Base-by-base conservation (phyloP, 2,888 invertebrate genomes). In the Alentia gelatinosa region DNA sequence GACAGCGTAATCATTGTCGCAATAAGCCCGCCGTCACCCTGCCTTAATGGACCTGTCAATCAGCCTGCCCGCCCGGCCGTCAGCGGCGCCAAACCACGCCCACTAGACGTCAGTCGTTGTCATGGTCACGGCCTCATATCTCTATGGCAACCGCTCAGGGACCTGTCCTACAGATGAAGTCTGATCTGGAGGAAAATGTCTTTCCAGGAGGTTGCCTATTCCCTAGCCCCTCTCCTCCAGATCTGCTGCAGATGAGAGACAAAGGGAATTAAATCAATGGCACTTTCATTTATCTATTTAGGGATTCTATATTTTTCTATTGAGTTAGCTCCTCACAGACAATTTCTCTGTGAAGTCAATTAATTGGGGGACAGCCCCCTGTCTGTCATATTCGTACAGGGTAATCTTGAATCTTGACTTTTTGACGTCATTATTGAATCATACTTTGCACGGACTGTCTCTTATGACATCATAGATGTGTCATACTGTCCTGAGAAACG, bases 11-110 rank as follows among this genome's bases (percentile, higher is more conserved):
- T 86, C 86, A 86, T 86, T 47, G 86, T 50, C 33, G 33, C 86
- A 86, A 47, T 86, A 86, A 86, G 86, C 86, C 30, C 47, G 12
- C n/a, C 26, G 86, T 86, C 86, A 86, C 33, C 26, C 26, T 1
- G 26, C 50, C 86, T 42, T 86, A 86, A 86, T 86, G 86, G 47
- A 86, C 30, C 86, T 86, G 86, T 86, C 86, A 86, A 50, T 86
- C 86, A 86, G 30, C 37, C 74, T 74, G 30, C 56, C 74, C 30
- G 74, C 19, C 74, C 23, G 19, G 74, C 19, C 74, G 33, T 74
- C 74, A 26, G 30, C 74, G 74, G 33, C 30, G 30, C 68, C 68
- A 30, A 30, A 26, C 68, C 79, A 79, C 79, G 39, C 79, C 79
- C 79, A 79, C 15, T 12, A 39, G 79, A 39, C 79, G 39, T 19